Base-by-base conservation (phyloP, 2,113 vertebrate species). In the Poecilia latipinna region DNA sequence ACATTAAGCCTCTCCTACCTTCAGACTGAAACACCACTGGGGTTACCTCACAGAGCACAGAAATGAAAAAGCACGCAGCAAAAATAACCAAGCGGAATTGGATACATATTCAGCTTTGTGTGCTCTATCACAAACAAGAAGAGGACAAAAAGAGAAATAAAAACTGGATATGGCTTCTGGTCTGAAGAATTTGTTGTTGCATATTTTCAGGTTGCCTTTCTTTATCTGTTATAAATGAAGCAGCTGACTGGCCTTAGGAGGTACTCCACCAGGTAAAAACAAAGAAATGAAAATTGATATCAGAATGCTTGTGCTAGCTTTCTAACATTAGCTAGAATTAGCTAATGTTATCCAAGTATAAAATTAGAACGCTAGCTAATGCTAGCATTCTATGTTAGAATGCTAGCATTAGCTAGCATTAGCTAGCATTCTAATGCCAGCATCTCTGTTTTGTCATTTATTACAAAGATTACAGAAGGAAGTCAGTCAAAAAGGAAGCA, bases 21-120 rank as follows among this genome's bases (percentile, higher is more conserved):
- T 77, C 85, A 86, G 86, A 87, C 91, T 90, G 89, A 91, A 89
- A 91, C 86, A 88, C 82, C 82, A 74, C 81, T 78, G 88, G 78
- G 79, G 87, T 89, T 90, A 83, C 82, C 87, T 85, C 86, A 86
- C 72, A 83, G 72, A 85, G 79, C 65, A 4, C 35, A 69, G 66
- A 78, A 80, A 75, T 33, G 83, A 82, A 57, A 82, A 77, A 66
- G 79, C 84, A 78, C 1, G 75, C 61, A 60, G 69, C 74, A 68
- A 78, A 90, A 90, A 92, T 89, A 90, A 82, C 83, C 79, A 64
- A 85, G 78, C 72, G 61, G 76, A 91, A 88, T 80, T 82, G 79
- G 61, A 66, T 8, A 29, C 74, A 65, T 69, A 70, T 75, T 83
- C 68, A 13, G 39, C 57, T 85, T 70, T 22, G 57, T 68, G 67